Base-by-base conservation (phyloP, 2,888 invertebrate species). In the Dione vanillae region DNA sequence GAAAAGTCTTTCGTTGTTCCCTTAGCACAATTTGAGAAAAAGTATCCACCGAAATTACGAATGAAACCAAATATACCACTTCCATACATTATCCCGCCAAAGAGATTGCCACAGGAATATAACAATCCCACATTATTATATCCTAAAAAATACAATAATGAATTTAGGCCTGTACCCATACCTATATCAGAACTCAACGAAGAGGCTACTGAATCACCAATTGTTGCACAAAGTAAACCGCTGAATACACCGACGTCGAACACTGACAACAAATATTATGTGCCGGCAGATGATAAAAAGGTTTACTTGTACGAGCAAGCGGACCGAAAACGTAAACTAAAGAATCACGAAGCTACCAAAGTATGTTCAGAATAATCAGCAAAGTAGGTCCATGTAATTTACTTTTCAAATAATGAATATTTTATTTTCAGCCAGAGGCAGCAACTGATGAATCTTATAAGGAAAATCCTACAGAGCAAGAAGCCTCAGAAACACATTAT, bases 111-210 rank as follows among this genome's bases (percentile, higher is more conserved):
- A 74, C 71, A 82, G 76, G 85, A 83, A 74, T 78, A 82, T 49
- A 88, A 92, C 75, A 82, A 84, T 27, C 94, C 95, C 2, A 95
- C 94, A 20, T 92, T 92, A 78, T 78, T 90, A 35, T 95, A 94
- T 77, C 95, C 95, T 0, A 95, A 95, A 80, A 95, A 95, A 80
- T 95, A 90, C 81, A 83, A 88, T 72, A 88, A 91, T 59, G 89
- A 90, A 27, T 90, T 94, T 67, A 93, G 92, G 67, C 91, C 93
- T 0, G 81, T 92, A 54, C 86, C 90, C 1, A 91, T 93, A 75
- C 93, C 93, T 9, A 79, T 92, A 70, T 79, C 80, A 6, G 89
- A 89, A 75, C 90, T 83, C 49, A 87, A 86, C 40, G 85, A 83
- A 19, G 74, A 83, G 49, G 76, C 77, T 12, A 83, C 79, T 72